Base-by-base conservation (phyloP, 1,140 invertebrate species). In the Ylistrum balloti region DNA sequence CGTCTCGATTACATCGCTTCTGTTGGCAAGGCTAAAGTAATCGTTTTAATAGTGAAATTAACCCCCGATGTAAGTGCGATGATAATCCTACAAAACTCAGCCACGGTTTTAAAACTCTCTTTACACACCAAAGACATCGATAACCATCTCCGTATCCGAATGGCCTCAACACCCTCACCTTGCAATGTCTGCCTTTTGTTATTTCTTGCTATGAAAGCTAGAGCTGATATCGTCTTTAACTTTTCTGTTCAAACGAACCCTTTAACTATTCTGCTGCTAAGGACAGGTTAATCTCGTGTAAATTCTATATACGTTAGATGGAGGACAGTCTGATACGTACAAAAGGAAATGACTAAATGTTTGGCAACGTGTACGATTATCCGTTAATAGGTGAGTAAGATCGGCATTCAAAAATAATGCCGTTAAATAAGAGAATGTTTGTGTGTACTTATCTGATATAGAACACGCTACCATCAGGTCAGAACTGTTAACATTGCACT, bases 31-130 rank as follows among this genome's bases (percentile, higher is more conserved):
- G 56, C 56, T 74, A 74, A 74, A 74, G 9, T 74, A n/a, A 74
- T 74, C 56, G 56, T 74, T 74, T 74, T 28, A 74, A 74, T 74
- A 74, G 56, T 74, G 56, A 74, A 74, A 74, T 74, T 74, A 74
- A 74, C n/a, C 56, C 56, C 56, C 56, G 56, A 74, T 74, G n/a
- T 74, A 74, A 74, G 56, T 74, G 56, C 56, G 56, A 28, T 74
- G n/a, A 74, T 74, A 74, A 74, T 74, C 56, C 56, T 74, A 28
- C n/a, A 28, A 74, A 74, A 74, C 56, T 74, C 22, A 74, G 56
- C 56, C 11, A 74, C 11, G n/a, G 22, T 74, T 74, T 74, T 74
- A 17, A 48, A 74, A 74, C n/a, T 74, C 56, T 28, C 56, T 74
- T 5, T 74, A 74, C 11, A 74, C 56, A 74, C 56, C 56, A 74